Evolutionary conservation across 2,797 vertebrate species (phyloP), one percentile per base, ranked within the genome.

Genomic region (Gambusia yucatana): DNA sequence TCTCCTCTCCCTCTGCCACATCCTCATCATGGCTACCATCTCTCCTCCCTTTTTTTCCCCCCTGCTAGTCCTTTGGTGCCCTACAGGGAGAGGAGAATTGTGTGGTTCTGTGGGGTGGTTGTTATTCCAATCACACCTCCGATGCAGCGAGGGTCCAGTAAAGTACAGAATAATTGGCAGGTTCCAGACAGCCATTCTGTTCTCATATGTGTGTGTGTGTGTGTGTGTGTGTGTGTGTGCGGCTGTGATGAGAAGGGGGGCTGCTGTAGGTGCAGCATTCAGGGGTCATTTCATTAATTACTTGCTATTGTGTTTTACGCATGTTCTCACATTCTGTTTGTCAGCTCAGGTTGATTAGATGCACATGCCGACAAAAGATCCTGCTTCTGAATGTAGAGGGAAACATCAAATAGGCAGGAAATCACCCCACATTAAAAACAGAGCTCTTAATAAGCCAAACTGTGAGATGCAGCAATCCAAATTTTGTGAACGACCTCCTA

Each of bases 101-200:
- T 87, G 86, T 90, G 89, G 90, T 93, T 95, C 73, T 77, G 92
- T 93, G 94, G 69, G 85, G 87, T 94, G 93, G 94, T 96, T 96
- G 94, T 94, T 96, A 96, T 96, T 96, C 95, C 93, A 94, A 94
- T 96, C 96, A 96, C 96, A 96, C 94, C 92, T 94, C 90, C 77
- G 85, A 94, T 93, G 94, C 90, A 92, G 93, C 81, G 81, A 91
- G 93, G 91, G 93, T 95, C 94, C 94, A 94, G 94, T 95, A 95
- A 95, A 94, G 93, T 94, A 92, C 92, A 92, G 91, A 93, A 93
- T 96, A 96, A 96, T 96, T 95, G 95, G 94, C 94, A 95, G 93
- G 91, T 94, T 95, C 91, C 87, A 92, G 90, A 90, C 91, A 90
- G 87, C 83, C 89, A 80, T 88, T 87, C 88, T 89, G 83, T 91